Base-by-base conservation (phyloP, 1,140 invertebrate genomes). In the Archegozetes longisetosus region DNA sequence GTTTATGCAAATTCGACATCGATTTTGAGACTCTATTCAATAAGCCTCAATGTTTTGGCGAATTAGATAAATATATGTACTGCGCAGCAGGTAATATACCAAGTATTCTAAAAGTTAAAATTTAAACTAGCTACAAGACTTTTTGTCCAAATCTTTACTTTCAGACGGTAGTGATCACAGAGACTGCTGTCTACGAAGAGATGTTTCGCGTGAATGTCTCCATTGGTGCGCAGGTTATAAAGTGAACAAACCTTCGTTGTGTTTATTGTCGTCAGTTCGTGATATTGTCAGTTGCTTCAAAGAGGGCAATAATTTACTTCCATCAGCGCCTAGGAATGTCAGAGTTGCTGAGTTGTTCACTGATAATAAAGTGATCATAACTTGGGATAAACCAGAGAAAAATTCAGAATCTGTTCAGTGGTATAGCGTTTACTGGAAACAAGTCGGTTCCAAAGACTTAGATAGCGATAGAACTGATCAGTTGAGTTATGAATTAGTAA, bases 1-100 rank as follows among this genome's bases (percentile, higher is more conserved):
- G 84, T 67, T 84, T 84, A 2, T 88, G 86, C 72, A 79, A 85
- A 70, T 84, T 84, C 69, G 72, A 55, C 3, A 49, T 88, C 49
- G 84, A 87, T 69, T 84, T 88, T 65, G 84, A 87, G 66, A 78
- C 80, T 28, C 82, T 86, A 29, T 82, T 85, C 67, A 81, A 85
- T 69, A 77, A 28, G 26, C 81, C 83, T 0, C 80, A 85, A 66
- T 88, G 85, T 69, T 79, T 86, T 62, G 76, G 79, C 48, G 85
- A 88, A 69, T 84, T 88, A 66, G 81, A 86, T 70, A 88, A 88
- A 67, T 73, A 88, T 20, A 86, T 88, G 84, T 27, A n/a, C 13
- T 62, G 61, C 53, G 61, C 61, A n/a, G 61, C 61, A 27, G 80
- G 85, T 70, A 78, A 79, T 48, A 57, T 51, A 22, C 29, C 55